phyloP scores from a whole-genome alignment of 2,888 invertebrate genomes.

The Tortricodes alternella region DNA sequence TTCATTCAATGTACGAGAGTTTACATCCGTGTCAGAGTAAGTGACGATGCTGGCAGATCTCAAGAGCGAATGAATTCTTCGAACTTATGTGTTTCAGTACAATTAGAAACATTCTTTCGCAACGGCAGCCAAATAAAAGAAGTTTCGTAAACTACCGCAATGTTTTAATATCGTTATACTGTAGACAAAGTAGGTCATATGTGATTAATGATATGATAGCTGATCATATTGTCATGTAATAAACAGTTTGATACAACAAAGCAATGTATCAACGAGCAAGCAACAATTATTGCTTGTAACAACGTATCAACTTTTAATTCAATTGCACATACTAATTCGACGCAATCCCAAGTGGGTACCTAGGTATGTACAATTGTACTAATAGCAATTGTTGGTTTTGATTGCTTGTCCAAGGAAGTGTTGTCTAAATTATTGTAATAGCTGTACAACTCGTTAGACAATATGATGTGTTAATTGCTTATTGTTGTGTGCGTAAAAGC shows the following conservation, averaged over 20 bases:
- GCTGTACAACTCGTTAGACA: conserved; percentile 9
- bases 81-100: neutral
- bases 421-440: conserved; percentile 22
- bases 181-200: conserved; percentile 6
- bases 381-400: conserved; percentile 3
- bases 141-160: neutral
- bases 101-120: neutral
- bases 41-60: neutral
- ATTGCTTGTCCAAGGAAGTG: conserved; percentile 23
- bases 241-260: conserved; percentile 8
- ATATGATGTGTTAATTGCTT: conserved; percentile 26
- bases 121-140: neutral
- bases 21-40: conserved; percentile 9
- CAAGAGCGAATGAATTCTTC: neutral
- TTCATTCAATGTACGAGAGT: conserved; percentile 4
- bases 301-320: conserved; percentile 11
- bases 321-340: conserved; percentile 23
- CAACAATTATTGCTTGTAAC: conserved; percentile 21
- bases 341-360: conserved; percentile 10
- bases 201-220: conserved; percentile 15
- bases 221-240: conserved; percentile 12
- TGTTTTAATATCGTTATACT: neutral
- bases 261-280: conserved; percentile 5
- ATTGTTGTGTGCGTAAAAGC: conserved; percentile 18
- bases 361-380: conserved; percentile 14